Conservation (phyloP, 92 coral and sea anemone species). For the Porites evermanni region DNA sequence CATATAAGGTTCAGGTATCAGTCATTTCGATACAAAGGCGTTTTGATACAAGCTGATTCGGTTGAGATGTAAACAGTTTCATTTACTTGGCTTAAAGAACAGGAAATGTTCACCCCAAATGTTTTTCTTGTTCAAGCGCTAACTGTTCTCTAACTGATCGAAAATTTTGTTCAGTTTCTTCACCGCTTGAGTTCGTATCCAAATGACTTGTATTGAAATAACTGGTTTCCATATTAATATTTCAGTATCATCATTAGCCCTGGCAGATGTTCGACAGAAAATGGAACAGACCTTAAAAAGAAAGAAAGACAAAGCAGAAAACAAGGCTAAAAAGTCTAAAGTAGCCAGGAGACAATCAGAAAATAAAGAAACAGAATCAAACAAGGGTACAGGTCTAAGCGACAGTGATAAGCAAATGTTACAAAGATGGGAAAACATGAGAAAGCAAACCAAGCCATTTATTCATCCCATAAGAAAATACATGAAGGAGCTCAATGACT, state of each 20-base stretch:
- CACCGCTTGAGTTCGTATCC: background rate
- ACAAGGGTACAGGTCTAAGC: conserved; percentile 63
- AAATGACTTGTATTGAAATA: too few species aligned
- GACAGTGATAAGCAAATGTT: conserved; percentile 87
- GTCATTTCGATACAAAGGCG: too few species aligned
- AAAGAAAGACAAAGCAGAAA: conserved; percentile 72
- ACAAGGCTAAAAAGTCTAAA: conserved; percentile 66
- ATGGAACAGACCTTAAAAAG: conserved; percentile 80
- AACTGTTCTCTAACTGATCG: background rate
- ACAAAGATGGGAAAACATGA: conserved; percentile 96
- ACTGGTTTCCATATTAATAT: background rate
- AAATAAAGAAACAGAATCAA: conserved; percentile 38
- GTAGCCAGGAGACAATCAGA: conserved; percentile 61
- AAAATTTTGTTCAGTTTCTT: background rate
- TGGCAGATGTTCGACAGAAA: conserved; percentile 71
- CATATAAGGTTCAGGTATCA: too few species aligned
- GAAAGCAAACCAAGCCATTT: conserved; percentile 91
- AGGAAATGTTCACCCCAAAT: too few species aligned
- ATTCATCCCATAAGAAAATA: conserved; percentile 96
- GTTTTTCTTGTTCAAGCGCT: background rate
- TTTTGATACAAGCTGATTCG: too few species aligned
- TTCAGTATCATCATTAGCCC: conserved; percentile 62
- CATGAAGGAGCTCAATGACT: conserved; percentile 79
- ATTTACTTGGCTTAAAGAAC: background rate
- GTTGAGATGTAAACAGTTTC: too few species aligned